phyloP scores from a whole-genome alignment of 2,888 invertebrate genomes.

The Poecilus cupreus region DNA sequence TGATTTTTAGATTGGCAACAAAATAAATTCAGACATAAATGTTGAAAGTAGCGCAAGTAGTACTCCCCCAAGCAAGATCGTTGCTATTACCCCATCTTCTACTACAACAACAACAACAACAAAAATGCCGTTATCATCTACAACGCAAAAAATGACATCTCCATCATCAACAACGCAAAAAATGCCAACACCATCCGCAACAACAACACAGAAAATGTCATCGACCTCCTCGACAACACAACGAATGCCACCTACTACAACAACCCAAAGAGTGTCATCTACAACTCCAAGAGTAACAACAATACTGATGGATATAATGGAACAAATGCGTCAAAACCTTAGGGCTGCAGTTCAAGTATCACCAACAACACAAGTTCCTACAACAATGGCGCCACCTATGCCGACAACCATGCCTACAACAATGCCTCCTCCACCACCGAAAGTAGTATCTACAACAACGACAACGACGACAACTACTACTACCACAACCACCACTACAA shows the following conservation, averaged over 20 bases:
- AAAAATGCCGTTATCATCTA: constrained; percentile 13
- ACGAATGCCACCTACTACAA: constrained; percentile 60
- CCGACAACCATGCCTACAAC: constrained; percentile 67
- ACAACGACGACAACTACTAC: constrained; percentile 58
- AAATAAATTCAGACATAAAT: constrained; percentile 64
- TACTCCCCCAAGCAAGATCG: constrained; percentile 24
- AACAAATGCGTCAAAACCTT: constrained; percentile 63
- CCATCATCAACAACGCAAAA: constrained; percentile 61
- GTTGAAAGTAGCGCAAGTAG: constrained; percentile 55
- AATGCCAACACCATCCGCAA: constrained; percentile 54
- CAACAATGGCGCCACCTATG: constrained; percentile 61
- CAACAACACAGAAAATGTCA: constrained; percentile 62
- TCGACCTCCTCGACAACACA: constrained; percentile 62
- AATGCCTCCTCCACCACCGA: constrained; percentile 65
- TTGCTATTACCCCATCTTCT: constrained; percentile 65
- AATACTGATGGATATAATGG: constrained; percentile 65
- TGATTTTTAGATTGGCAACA: constrained; percentile 60
- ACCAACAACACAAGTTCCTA: constrained; percentile 55
- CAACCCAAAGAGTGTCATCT: constrained; percentile 24
- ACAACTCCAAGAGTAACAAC: constrained; percentile 64
- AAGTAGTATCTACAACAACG: constrained; percentile 61
- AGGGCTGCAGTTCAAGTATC: constrained; percentile 36
- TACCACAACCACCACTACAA: constrained; percentile 50
- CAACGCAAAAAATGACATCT: constrained; percentile 61
- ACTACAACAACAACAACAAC: constrained; percentile 60